Evolutionary conservation across 2,888 invertebrate genomes (phyloP).

Genomic region (Diadromus collaris): DNA sequence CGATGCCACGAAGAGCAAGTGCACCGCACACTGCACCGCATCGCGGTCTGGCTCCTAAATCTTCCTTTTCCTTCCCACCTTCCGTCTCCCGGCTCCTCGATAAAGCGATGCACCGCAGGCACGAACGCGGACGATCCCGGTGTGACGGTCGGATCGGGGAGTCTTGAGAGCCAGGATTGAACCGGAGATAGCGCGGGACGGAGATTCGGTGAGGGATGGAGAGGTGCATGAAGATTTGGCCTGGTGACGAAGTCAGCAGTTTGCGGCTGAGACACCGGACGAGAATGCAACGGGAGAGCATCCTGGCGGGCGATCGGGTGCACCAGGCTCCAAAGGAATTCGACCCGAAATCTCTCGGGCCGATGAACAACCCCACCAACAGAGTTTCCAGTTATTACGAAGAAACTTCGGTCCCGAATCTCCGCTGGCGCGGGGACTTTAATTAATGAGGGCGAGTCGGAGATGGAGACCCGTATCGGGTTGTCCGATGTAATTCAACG

Average conservation of each 20-base stretch:
- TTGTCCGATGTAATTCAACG: constrained; percentile 60
- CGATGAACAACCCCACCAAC: constrained; percentile 14
- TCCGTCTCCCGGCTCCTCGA: not conserved
- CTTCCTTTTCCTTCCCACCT: constrained; percentile 7
- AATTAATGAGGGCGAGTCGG: constrained; percentile 53
- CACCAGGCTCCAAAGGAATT: constrained; percentile 26
- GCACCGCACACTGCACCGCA: constrained; percentile 25
- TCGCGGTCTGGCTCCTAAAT: constrained; percentile 28
- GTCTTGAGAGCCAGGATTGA: not conserved
- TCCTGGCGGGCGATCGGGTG: constrained; percentile 8
- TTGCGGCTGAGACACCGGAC: constrained; percentile 10
- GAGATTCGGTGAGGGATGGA: not conserved
- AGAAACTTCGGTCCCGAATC: constrained; percentile 54
- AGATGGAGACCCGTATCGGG: constrained; percentile 51
- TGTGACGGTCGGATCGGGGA: not conserved
- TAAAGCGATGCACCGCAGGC: constrained; percentile 24
- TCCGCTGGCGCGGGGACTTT: constrained; percentile 36
- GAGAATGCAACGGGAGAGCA: not conserved
- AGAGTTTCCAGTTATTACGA: constrained; percentile 50
- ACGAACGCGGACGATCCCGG: constrained; percentile 1
- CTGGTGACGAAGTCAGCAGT: constrained; percentile 3
- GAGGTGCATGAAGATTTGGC: constrained; percentile 29
- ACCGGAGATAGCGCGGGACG: not conserved
- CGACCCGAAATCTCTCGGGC: constrained; percentile 49
- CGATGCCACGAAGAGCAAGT: constrained; percentile 57